phyloP scores from a whole-genome alignment of 2,113 vertebrate genomes.

The rat (Rattus norvegicus) region GRCr8 NC_086027.1:67165501-67166000 shows the following conservation, averaged over 20 bases:
- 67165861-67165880: not conserved
- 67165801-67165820: not conserved
- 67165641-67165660: conserved; percentile 89
- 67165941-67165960: too few relatives aligned
- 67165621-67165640: conserved; percentile 89
- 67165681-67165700: conserved; percentile 89
- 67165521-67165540: not conserved
- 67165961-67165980: not conserved
- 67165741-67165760: not conserved
- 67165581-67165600: conserved; percentile 84
- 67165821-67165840: not conserved
- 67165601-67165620: conserved; percentile 89
- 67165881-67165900: not conserved
- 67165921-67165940: not conserved
- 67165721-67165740: not conserved
- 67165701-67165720: conserved; percentile 84
- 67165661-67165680: conserved; percentile 90
- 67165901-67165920: not conserved
- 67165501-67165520: not conserved
- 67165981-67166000: not conserved
- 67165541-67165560: not conserved
- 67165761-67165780: not conserved
- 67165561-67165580: not conserved
- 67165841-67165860: not conserved
- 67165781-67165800: not conserved